A percentile compares a stretch with the other conserved stretches of the same genome.
Evolutionary conservation across 2,888 invertebrate genomes (phyloP).

Genomic region (Marasmarcha lunaedactyla): DNA sequence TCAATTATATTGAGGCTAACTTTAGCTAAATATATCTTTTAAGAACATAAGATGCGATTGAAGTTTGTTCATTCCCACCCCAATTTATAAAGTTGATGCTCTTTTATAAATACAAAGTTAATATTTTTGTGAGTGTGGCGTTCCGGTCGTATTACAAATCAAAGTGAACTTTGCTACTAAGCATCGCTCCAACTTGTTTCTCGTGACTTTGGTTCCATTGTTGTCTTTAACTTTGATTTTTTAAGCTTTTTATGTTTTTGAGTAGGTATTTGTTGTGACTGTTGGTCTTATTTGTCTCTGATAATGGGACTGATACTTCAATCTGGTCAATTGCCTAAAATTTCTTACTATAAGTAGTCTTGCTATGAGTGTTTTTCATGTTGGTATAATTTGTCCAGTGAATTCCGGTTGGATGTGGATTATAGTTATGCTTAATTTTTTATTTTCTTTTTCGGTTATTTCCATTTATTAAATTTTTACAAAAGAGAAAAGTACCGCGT

Average conservation of each 20-base stretch:
- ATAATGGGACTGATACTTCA: constrained; percentile 27
- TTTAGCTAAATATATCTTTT: too few relatives aligned
- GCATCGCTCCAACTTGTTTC: constrained; percentile 37
- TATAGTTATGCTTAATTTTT: constrained; percentile 20
- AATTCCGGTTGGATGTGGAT: constrained; percentile 34
- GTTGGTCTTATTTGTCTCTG: constrained; percentile 35
- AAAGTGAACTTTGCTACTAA: constrained; percentile 38
- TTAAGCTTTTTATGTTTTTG: constrained; percentile 50
- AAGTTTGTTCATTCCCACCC: too few relatives aligned
- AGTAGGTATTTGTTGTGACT: constrained; percentile 46
- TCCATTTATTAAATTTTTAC: constrained; percentile 6
- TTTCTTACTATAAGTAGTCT: constrained; percentile 36
- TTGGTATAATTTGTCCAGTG: constrained; percentile 32
- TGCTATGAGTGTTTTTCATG: constrained; percentile 39
- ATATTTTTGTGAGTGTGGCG: background rate
- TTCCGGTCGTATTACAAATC: constrained; percentile 7
- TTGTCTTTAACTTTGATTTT: constrained; percentile 27
- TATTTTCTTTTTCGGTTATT: constrained; percentile 13
- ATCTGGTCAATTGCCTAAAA: constrained; percentile 26
- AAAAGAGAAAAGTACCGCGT: too few relatives aligned
- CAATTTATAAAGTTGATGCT: too few relatives aligned
- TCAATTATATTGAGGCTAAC: too few relatives aligned
- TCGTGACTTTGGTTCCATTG: constrained; percentile 36
- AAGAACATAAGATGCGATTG: too few relatives aligned
- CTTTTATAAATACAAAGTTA: too few relatives aligned